Evolutionary conservation across 2,797 vertebrate species (phyloP), one percentile per base, ranked within the genome.

Genomic region (Phalloptychus januarius): DNA sequence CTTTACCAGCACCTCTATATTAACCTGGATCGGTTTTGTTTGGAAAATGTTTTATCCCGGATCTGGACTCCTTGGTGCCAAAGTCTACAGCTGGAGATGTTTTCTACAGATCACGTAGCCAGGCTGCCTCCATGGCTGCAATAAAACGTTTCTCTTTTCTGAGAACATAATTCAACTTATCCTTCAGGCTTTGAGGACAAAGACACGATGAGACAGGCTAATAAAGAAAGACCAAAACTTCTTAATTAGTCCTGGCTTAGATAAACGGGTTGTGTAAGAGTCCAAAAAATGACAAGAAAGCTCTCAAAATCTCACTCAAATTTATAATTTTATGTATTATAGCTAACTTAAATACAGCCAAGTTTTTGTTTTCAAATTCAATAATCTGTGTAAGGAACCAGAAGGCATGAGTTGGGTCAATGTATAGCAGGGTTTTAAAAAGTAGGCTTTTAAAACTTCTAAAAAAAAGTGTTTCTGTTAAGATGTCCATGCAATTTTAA

Each of bases 31-130:
- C 4, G 36, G 33, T 40, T 67, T 67, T 18, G 31, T n/a, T 61
- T 61, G 54, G 56, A 31, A 10, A 52, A 33, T 2, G 15, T 33
- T 61, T 7, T 6, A 45, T 72, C 75, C 78, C 71, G 23, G 58
- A 33, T 36, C 23, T 16, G 40, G 61, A 36, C 7, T 45, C 52
- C 74, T 75, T 75, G 16, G 31, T 31, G 83, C 82, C 84, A 84
- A 80, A 77, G 72, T 81, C 58, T 28, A 56, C 83, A 79, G 84
- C 80, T 88, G 83, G 70, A 83, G 71, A 67, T 83, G 72, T 83
- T 81, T 87, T 70, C 48, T 72, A 25, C 50, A 65, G 71, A 80
- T 77, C 85, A 84, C 83, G 61, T 80, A 86, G 72, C 13, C 61
- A 54, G 67, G 33, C 82, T 70, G 79, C 65, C 33, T 69, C 54